Evolutionary conservation across 1,140 invertebrate genomes (phyloP), one percentile per base, ranked within the genome.

Genomic region (Zaprionus gabonicus): DNA sequence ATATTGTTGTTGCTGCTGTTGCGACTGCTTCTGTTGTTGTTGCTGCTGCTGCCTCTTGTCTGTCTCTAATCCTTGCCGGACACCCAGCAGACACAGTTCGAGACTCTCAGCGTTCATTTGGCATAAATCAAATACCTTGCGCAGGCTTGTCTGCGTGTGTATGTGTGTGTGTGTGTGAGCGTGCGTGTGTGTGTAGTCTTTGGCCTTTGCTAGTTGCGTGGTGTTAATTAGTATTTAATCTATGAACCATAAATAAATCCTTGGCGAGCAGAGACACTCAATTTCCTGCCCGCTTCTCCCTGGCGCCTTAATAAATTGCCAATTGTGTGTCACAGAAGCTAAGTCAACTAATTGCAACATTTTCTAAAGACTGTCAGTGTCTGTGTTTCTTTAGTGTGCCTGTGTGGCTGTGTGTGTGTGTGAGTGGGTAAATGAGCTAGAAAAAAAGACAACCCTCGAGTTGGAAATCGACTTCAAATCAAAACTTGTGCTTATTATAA

Each of bases 201-300:
- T 63, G 62, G 56, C 58, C 44, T 68, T 57, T 65, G 38, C 67
- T 65, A 17, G 53, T 75, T 69, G 85, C 73, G 76, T 87, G 66
- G 86, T 90, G 85, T 90, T 90, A 90, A 90, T 90, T 90, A 90
- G 85, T 90, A 90, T 90, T 90, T 90, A 90, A 90, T 90, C 85
- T 90, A 85, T 90, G 85, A 90, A 82, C 86, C 85, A 91, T 90
- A 90, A 90, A 90, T 90, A 90, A 90, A 90, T 90, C 86, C 81
- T 75, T 83, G 76, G 41, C 62, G 34, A 74, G 82, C 78, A 44
- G 83, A 71, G 79, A 90, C 85, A 88, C 85, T 90, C 79, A 85
- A 88, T 88, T 86, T 88, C 67, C 80, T 66, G 63, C 60, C 60
- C 69, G 78, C 78, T 63, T 81, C 78, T 79, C 73, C 65, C 65